phyloP scores from a whole-genome alignment of 2,797 vertebrate genomes.

The Odontamblyopus lacepedii region DNA sequence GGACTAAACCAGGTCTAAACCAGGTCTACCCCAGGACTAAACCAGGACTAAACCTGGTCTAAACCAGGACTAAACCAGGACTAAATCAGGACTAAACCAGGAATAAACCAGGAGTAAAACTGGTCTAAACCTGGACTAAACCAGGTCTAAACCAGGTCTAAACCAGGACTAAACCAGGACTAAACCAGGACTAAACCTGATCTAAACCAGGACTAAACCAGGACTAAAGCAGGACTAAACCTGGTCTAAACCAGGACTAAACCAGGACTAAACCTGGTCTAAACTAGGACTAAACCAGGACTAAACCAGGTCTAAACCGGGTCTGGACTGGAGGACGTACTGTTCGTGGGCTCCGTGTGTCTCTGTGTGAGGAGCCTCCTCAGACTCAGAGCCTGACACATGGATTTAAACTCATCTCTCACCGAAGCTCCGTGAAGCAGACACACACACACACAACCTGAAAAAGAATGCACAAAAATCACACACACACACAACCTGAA shows the following conservation, averaged over 20 bases:
- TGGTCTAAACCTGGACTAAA: background rate
- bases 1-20: no score
- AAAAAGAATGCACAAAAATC: background rate
- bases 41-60: no score
- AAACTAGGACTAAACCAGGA: background rate
- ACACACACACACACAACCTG: slow-evolving; percentile 74
- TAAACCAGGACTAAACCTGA: background rate
- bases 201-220: background rate
- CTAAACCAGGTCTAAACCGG: background rate
- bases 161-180: background rate
- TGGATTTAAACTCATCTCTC: slow-evolving; percentile 70
- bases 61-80: background rate
- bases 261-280: background rate
- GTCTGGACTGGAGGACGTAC: slow-evolving; percentile 39
- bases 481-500: background rate
- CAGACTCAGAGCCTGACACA: slow-evolving; percentile 75
- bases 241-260: background rate
- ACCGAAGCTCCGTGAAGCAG: slow-evolving; percentile 63
- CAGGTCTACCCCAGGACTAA: no score
- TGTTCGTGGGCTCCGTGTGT: slow-evolving; percentile 30
- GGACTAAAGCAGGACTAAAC: background rate
- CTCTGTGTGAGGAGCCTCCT: slow-evolving; percentile 31
- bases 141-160: background rate
- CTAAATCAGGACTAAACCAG: background rate
- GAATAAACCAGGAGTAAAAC: background rate